phyloP scores from a whole-genome alignment of 2,888 invertebrate species.

The Cataglyphis albicans region DNA sequence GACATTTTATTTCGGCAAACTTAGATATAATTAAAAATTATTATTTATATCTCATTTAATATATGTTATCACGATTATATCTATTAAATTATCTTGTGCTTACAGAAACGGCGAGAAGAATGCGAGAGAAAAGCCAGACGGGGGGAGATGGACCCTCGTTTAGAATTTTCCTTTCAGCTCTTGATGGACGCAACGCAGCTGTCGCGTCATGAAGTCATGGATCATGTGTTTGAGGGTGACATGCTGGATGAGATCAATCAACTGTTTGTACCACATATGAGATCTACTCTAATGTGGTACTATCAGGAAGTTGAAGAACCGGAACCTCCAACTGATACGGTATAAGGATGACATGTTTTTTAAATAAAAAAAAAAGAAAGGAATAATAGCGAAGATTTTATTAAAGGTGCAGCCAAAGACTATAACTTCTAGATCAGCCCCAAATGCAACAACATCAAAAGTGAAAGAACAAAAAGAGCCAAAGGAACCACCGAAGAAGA shows the following conservation, averaged over 20 bases:
- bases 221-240: conserved; percentile 95
- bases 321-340: conserved; percentile 86
- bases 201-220: conserved; percentile 94
- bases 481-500: conserved; percentile 88
- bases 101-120: conserved; percentile 93
- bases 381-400: background rate
- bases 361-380: background rate
- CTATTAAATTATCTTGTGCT: background rate
- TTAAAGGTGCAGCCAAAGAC: conserved; percentile 76
- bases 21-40: background rate
- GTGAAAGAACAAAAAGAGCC: conserved; percentile 85
- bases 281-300: conserved; percentile 94
- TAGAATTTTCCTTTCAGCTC: conserved; percentile 96
- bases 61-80: background rate
- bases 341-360: conserved; percentile 64
- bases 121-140: conserved; percentile 96
- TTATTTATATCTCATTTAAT: background rate
- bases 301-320: conserved; percentile 94
- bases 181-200: conserved; percentile 94
- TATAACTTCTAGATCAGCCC: conserved; percentile 73
- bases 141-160: conserved; percentile 96
- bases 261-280: conserved; percentile 94
- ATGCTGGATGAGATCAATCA: conserved; percentile 96
- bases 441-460: conserved; percentile 80
- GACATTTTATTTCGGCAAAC: background rate